phyloP scores from a whole-genome alignment of 2,888 invertebrate species.

The Andricus quercusramuli region DNA sequence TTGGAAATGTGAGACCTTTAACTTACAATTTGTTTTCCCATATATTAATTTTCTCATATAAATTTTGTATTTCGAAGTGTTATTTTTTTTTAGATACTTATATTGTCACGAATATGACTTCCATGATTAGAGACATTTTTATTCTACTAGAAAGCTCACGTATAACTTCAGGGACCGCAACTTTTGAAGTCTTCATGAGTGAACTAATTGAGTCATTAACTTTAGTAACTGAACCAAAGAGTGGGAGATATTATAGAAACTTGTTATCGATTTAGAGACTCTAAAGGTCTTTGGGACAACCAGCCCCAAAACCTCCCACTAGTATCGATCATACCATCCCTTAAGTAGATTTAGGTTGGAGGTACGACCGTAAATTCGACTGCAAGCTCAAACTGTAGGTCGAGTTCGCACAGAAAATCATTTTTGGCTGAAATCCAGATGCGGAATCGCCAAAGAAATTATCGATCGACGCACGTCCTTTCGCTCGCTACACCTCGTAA shows the following conservation, averaged over 20 bases:
- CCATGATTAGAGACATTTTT: background rate
- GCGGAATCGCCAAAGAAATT: slow-evolving; percentile 50
- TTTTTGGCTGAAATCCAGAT: slow-evolving; percentile 51
- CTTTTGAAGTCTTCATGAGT: background rate
- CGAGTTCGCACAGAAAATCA: slow-evolving; percentile 41
- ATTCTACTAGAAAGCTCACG: background rate
- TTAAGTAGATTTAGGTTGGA: slow-evolving; percentile 20
- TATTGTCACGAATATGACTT: too few relatives aligned
- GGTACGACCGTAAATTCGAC: slow-evolving; percentile 19
- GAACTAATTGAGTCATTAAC: background rate
- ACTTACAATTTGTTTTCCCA: background rate
- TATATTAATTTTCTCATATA: background rate
- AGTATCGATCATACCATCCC: background rate
- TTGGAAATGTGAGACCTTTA: background rate
- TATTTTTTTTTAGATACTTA: too few relatives aligned
- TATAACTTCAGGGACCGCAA: background rate
- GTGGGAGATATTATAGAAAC: background rate
- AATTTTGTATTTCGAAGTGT: background rate
- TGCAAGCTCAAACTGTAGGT: slow-evolving; percentile 12
- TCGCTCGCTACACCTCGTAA: slow-evolving; percentile 49
- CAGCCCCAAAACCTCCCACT: background rate
- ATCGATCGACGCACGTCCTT: slow-evolving; percentile 52
- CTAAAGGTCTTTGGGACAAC: background rate
- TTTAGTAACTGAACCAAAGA: background rate
- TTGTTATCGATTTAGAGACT: background rate